Evolutionary conservation across 2,113 vertebrate species (phyloP).

Genomic region (Brachirus orientalis): DNA sequence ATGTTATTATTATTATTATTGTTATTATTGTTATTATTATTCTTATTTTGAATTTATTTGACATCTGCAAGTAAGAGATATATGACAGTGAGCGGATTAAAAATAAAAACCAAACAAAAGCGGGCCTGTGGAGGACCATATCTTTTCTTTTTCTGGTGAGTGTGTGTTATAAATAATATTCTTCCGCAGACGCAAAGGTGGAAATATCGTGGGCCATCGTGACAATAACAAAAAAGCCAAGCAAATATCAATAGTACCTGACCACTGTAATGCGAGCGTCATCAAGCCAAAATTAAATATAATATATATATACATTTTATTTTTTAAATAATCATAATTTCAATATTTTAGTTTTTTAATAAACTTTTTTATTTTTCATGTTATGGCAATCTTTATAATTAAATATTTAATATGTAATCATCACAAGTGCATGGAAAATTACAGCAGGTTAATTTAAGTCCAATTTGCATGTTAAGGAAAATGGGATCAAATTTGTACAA

Average conservation of each 20-base stretch:
- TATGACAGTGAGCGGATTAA: conserved; percentile 23
- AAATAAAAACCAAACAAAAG: no score
- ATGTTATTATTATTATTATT: no score
- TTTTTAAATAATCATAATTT: background rate
- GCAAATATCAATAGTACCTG: no score
- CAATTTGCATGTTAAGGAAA: background rate
- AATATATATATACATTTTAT: no score
- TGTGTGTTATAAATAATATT: background rate
- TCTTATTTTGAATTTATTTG: no score
- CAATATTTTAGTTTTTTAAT: background rate
- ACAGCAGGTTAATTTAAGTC: background rate
- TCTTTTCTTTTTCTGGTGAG: background rate
- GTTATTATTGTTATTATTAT: no score
- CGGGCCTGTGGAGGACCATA: no score
- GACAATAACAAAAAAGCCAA: no score
- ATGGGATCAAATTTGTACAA: background rate
- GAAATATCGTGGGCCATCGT: conserved; percentile 45
- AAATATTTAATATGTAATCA: background rate
- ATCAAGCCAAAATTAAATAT: no score
- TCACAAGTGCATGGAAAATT: background rate
- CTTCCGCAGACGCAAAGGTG: conserved; percentile 20
- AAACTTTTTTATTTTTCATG: background rate
- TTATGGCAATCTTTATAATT: background rate
- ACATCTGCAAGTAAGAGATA: background rate
- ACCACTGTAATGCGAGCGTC: no score